A percentile compares a stretch with the other conserved stretches of the same genome.
phyloP scores from a whole-genome alignment of 2,888 invertebrate genomes.

The Torymus aiolomorphi region DNA sequence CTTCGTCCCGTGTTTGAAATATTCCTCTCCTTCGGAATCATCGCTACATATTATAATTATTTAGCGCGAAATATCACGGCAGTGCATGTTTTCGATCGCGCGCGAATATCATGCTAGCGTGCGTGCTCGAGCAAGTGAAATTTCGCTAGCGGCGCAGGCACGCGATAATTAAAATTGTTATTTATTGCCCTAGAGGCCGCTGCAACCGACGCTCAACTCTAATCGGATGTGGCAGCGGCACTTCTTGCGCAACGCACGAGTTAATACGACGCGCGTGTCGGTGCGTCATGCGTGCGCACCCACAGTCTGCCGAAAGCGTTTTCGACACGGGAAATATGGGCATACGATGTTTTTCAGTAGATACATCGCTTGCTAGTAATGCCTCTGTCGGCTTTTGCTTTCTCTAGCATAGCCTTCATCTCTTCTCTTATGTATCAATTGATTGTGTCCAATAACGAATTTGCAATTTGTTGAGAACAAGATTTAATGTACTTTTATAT shows the following conservation, averaged over 20 bases:
- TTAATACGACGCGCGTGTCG: conserved; percentile 1
- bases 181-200: conserved; percentile 61
- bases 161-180: conserved; percentile 67
- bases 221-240: conserved; percentile 57
- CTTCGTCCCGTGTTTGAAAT: too few species aligned
- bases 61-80: conserved; percentile 4
- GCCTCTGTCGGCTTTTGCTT: too few species aligned
- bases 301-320: not conserved
- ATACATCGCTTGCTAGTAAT: too few species aligned
- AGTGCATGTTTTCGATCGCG: not conserved
- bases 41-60: conserved; percentile 32
- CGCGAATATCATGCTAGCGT: conserved; percentile 20
- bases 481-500: too few species aligned
- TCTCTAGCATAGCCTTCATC: too few species aligned
- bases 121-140: conserved; percentile 57
- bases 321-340: not conserved
- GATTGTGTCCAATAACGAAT: too few species aligned
- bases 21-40: too few species aligned
- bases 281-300: not conserved
- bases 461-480: too few species aligned
- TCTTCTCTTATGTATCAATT: too few species aligned
- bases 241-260: conserved; percentile 60
- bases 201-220: conserved; percentile 41
- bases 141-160: conserved; percentile 58
- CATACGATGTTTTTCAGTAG: too few species aligned